Percentiles rank a stretch among this genome's conserved stretches.
phyloP scores from a whole-genome alignment of 2,113 vertebrate genomes.

The Semnornis frantzii region DNA sequence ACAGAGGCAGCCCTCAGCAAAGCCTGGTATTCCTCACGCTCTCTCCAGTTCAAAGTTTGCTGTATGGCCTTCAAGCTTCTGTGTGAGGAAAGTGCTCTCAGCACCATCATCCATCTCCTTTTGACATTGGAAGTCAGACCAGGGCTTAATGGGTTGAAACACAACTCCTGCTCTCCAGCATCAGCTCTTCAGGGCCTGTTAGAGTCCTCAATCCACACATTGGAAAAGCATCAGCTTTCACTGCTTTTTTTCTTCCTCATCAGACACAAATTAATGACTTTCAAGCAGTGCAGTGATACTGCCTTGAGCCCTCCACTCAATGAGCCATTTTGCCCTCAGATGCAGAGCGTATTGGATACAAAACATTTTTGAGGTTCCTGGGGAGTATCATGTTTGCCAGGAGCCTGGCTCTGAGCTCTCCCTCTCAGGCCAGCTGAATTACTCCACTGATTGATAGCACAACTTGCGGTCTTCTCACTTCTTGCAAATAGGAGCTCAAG shows the following conservation, averaged over 20 bases:
- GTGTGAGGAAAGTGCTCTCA: background rate
- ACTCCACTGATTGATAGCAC: constrained; percentile 43
- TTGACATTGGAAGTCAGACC: constrained; percentile 68
- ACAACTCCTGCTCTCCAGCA: constrained; percentile 58
- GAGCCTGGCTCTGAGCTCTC: background rate
- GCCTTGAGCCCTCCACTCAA: constrained; percentile 38
- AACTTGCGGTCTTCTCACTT: background rate
- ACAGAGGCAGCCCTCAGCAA: background rate
- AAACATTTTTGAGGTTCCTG: constrained; percentile 35
- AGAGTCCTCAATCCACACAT: constrained; percentile 44
- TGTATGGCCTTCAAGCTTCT: background rate
- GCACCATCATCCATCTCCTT: constrained; percentile 54
- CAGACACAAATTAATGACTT: constrained; percentile 73
- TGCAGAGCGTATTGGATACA: background rate
- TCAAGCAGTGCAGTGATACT: constrained; percentile 57
- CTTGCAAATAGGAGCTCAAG: constrained; percentile 6
- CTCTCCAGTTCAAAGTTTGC: background rate
- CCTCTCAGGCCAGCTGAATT: constrained; percentile 6
- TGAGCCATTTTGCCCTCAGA: constrained; percentile 11
- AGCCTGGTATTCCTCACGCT: background rate
- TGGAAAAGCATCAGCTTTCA: constrained; percentile 70
- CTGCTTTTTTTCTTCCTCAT: background rate
- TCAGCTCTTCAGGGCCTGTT: constrained; percentile 65
- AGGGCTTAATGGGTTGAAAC: constrained; percentile 68
- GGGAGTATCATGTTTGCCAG: constrained; percentile 32